Evolutionary conservation across 2,113 vertebrate genomes (phyloP).

Genomic region (Lepisosteus oculatus): DNA sequence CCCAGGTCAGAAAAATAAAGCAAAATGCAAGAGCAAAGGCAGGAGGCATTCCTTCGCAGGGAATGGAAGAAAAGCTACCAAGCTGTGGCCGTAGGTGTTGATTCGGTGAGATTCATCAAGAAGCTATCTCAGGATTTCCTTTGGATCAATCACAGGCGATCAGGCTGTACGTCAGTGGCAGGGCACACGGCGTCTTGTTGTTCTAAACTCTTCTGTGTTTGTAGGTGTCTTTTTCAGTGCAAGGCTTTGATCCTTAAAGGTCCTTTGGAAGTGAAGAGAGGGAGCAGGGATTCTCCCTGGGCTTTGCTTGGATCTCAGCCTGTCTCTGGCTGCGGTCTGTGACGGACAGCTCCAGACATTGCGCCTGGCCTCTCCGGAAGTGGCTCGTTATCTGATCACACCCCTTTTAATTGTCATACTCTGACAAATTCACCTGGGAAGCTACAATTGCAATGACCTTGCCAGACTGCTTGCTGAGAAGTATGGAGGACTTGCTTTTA

Average conservation of each 20-base stretch:
- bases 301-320: conserved; percentile 60
- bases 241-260: conserved; percentile 72
- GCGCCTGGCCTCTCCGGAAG: conserved; percentile 31
- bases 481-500: too few relatives aligned
- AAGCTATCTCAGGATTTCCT: conserved; percentile 43
- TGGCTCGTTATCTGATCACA: conserved; percentile 53
- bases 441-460: conserved; percentile 42
- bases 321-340: conserved; percentile 54
- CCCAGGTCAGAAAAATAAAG: too few relatives aligned
- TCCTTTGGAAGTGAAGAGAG: conserved; percentile 67
- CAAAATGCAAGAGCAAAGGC: too few relatives aligned
- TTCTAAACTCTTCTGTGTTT: conserved; percentile 56
- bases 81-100: too few relatives aligned
- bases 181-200: conserved; percentile 56
- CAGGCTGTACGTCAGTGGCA: conserved; percentile 57
- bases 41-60: too few relatives aligned
- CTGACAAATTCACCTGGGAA: conserved; percentile 34
- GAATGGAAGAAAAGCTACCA: too few relatives aligned
- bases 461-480: conserved; percentile 2
- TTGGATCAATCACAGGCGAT: conserved; percentile 54
- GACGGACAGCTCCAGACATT: conserved; percentile 65
- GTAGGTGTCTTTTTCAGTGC: conserved; percentile 48
- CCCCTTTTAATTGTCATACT: conserved; percentile 47
- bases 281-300: conserved; percentile 60
- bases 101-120: too few relatives aligned